Evolutionary conservation across 1,140 invertebrate genomes (phyloP).

Genomic region (Drosophila insularis): DNA sequence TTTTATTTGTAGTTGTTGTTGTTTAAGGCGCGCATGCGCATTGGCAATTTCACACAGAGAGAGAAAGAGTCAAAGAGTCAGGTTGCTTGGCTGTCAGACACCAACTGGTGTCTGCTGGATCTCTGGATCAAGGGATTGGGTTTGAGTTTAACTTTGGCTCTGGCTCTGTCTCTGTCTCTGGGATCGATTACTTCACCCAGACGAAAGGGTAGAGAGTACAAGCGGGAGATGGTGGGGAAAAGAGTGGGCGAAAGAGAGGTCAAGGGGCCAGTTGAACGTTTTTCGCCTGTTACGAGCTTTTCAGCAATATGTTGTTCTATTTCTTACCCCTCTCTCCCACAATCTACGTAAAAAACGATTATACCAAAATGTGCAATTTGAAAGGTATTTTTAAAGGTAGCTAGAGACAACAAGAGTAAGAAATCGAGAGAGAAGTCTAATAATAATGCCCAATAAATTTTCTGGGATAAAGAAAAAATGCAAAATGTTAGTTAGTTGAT

Average conservation of each 20-base stretch:
- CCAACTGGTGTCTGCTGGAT: slow-evolving; percentile 66
- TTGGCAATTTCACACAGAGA: slow-evolving; percentile 73
- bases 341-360: background rate
- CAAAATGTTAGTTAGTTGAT: too few relatives aligned
- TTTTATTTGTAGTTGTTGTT: slow-evolving; percentile 16
- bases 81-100: slow-evolving; percentile 77
- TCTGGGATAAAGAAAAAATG: too few relatives aligned
- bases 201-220: background rate
- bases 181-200: slow-evolving; percentile 15
- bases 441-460: too few relatives aligned
- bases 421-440: background rate
- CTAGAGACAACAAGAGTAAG: background rate
- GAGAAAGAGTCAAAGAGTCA: slow-evolving; percentile 56
- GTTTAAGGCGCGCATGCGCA: slow-evolving; percentile 62
- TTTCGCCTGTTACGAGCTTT: slow-evolving; percentile 75
- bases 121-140: slow-evolving; percentile 31
- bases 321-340: slow-evolving; percentile 33
- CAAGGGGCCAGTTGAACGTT: slow-evolving; percentile 48
- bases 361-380: background rate
- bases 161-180: slow-evolving; percentile 10
- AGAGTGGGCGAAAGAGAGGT: slow-evolving; percentile 66
- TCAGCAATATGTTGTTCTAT: slow-evolving; percentile 80
- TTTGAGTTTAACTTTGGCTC: slow-evolving; percentile 21
- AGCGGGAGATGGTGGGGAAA: slow-evolving; percentile 11
- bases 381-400: background rate